Evolutionary conservation across 92 coral and sea anemone genomes (phyloP).

Genomic region (Umimayanthus kanabou): DNA sequence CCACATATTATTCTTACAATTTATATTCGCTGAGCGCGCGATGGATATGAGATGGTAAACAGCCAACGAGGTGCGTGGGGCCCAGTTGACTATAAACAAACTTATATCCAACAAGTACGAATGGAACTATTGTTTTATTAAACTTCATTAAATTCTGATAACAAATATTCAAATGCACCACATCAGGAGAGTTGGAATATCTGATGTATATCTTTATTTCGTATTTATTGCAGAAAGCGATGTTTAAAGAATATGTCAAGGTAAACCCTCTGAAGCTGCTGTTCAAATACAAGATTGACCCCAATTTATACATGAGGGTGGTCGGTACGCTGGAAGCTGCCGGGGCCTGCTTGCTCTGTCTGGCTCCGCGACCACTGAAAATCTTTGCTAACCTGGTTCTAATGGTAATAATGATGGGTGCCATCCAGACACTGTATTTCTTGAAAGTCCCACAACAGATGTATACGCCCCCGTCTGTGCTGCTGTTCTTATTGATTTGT

Average conservation of each 20-base stretch:
- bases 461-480: conserved; percentile 23
- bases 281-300: conserved; percentile 64
- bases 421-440: conserved; percentile 58
- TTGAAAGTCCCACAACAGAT: conserved; percentile 32
- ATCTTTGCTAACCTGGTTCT: conserved; percentile 49
- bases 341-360: conserved; percentile 61
- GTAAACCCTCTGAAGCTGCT: conserved; percentile 65
- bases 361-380: conserved; percentile 61
- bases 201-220: background rate
- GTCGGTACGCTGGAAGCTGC: conserved; percentile 65
- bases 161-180: no score
- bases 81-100: no score
- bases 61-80: no score
- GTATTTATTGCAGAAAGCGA: conserved; percentile 54
- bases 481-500: background rate
- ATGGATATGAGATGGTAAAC: no score
- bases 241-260: conserved; percentile 62
- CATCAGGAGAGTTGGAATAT: background rate
- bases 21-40: no score
- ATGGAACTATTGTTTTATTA: no score
- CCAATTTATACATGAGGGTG: conserved; percentile 51
- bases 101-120: no score
- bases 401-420: conserved; percentile 62
- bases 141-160: no score
- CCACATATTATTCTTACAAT: no score